Evolutionary conservation across 2,888 invertebrate species (phyloP).

Genomic region (Hipparchia sbordonii): DNA sequence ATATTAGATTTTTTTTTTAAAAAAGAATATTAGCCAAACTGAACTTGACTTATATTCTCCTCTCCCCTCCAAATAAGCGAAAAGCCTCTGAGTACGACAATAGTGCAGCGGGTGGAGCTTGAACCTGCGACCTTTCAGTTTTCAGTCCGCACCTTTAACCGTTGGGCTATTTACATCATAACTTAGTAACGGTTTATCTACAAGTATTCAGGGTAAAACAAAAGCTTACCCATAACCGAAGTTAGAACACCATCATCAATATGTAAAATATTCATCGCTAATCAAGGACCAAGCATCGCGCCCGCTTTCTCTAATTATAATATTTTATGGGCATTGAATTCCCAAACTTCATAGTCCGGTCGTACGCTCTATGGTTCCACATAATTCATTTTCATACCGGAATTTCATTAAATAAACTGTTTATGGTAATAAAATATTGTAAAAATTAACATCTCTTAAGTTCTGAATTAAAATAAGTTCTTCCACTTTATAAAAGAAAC

Average conservation of each 20-base stretch:
- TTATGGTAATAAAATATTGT: conserved; percentile 11
- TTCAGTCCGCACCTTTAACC: too few relatives aligned
- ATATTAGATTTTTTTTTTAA: too few relatives aligned
- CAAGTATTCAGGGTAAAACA: not conserved
- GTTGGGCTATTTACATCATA: too few relatives aligned
- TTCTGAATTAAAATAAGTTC: not conserved
- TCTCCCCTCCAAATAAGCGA: too few relatives aligned
- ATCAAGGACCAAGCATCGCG: conserved; percentile 42
- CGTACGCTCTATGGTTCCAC: conserved; percentile 9
- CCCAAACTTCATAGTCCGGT: conserved; percentile 33
- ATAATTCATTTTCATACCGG: conserved; percentile 28
- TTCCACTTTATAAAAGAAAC: too few relatives aligned
- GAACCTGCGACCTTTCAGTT: too few relatives aligned
- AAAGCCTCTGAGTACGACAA: too few relatives aligned
- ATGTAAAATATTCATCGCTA: conserved; percentile 35
- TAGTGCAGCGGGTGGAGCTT: too few relatives aligned
- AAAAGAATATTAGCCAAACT: too few relatives aligned
- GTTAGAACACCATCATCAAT: conserved; percentile 27
- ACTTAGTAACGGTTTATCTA: too few relatives aligned
- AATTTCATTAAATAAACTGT: conserved; percentile 12
- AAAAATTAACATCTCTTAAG: not conserved
- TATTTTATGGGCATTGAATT: conserved; percentile 41
- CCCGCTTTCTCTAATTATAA: conserved; percentile 47
- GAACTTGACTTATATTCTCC: too few relatives aligned
- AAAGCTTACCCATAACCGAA: conserved; percentile 11